Evolutionary conservation across 2,888 invertebrate genomes (phyloP).

Genomic region (Allacma fusca): DNA sequence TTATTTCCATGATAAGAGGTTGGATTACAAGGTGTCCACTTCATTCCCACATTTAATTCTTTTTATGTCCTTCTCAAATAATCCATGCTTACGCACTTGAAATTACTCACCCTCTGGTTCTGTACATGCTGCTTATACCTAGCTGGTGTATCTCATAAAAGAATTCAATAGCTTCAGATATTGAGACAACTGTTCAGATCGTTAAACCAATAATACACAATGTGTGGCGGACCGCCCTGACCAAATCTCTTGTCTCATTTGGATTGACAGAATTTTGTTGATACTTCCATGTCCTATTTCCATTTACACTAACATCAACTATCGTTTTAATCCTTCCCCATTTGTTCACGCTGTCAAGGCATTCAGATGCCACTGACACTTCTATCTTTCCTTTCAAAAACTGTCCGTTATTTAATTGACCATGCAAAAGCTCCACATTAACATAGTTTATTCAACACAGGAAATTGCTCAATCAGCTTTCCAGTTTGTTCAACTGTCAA

Average conservation of each 20-base stretch:
- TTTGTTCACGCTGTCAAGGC: not conserved
- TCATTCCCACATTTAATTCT: constrained; percentile 39
- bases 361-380: not conserved
- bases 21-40: constrained; percentile 43
- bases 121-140: no score
- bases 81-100: not conserved
- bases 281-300: not conserved
- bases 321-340: constrained; percentile 32
- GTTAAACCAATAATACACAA: not conserved
- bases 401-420: not conserved
- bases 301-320: not conserved
- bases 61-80: constrained; percentile 33
- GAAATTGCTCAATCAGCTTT: constrained; percentile 4
- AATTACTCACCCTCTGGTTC: not conserved
- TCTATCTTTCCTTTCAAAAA: not conserved
- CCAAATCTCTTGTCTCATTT: constrained; percentile 26
- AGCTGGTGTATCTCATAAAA: no score
- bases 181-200: not conserved
- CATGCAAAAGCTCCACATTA: not conserved
- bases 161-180: no score
- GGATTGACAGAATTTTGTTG: constrained; percentile 25
- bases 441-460: not conserved
- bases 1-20: constrained; percentile 38
- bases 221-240: constrained; percentile 32
- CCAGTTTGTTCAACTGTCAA: not conserved